Evolutionary conservation across 2,797 vertebrate species (phyloP).

Genomic region (Salmo trutta): DNA sequence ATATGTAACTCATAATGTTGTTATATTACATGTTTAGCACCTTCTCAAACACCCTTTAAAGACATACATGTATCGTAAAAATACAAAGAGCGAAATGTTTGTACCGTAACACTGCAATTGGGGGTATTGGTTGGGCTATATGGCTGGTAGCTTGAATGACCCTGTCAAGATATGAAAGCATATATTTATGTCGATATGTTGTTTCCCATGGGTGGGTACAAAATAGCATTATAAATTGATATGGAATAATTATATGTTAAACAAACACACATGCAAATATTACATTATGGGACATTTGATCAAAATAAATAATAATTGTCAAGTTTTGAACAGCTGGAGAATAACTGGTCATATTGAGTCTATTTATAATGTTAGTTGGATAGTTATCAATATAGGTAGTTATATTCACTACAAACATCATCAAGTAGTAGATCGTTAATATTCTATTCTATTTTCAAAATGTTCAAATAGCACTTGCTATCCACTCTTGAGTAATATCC

Average conservation of each 20-base stretch:
- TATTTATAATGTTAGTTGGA: constrained; percentile 5
- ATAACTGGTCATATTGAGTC: background rate
- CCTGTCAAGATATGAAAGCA: background rate
- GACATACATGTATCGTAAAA: background rate
- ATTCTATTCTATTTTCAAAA: background rate
- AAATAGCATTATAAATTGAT: background rate
- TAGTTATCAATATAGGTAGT: background rate
- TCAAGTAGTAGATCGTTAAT: background rate
- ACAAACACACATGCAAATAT: background rate
- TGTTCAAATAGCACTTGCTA: background rate
- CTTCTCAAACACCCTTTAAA: constrained; percentile 6
- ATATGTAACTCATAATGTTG: constrained; percentile 3
- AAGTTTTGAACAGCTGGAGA: background rate
- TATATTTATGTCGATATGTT: background rate
- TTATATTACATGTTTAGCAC: constrained; percentile 18
- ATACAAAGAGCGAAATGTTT: background rate
- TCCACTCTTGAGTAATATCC: background rate
- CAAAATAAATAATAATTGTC: constrained; percentile 7
- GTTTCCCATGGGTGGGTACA: background rate
- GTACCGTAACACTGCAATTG: background rate
- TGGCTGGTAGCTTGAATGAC: background rate
- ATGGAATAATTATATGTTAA: background rate
- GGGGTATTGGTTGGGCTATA: background rate
- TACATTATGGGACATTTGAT: background rate
- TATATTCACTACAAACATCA: background rate